phyloP scores from a whole-genome alignment of 2,113 vertebrate species.

The Hirundichthys speculiger region DNA sequence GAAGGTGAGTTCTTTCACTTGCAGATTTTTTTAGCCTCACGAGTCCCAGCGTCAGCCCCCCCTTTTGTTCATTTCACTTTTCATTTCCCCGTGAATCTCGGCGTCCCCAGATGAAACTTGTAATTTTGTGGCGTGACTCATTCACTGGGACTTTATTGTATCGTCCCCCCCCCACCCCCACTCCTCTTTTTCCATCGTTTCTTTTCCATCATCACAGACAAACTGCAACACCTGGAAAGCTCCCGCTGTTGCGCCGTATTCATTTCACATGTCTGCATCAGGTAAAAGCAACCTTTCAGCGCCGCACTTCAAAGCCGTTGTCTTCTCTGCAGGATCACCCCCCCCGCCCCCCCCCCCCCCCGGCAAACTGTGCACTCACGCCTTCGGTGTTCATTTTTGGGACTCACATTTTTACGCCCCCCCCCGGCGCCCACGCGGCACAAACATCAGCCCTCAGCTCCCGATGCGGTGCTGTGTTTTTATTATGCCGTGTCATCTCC shows the following conservation, averaged over 20 bases:
- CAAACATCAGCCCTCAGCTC: constrained; percentile 34
- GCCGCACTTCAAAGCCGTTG: constrained; percentile 55
- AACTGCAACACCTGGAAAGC: constrained; percentile 35
- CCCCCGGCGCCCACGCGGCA: constrained; percentile 1
- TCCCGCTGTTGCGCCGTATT: constrained; percentile 19
- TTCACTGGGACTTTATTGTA: constrained; percentile 41
- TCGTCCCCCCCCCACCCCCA: too few species aligned
- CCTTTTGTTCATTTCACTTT: constrained; percentile 35
- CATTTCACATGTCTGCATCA: constrained; percentile 54
- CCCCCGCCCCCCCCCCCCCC: too few species aligned
- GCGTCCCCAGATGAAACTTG: constrained; percentile 1
- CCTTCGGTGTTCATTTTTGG: not conserved
- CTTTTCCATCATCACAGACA: constrained; percentile 52
- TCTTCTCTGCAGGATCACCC: too few species aligned
- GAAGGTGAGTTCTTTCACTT: constrained; percentile 64
- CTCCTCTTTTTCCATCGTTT: constrained; percentile 48
- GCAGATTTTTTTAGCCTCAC: constrained; percentile 8
- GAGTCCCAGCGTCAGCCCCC: constrained; percentile 4
- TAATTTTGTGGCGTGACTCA: constrained; percentile 16
- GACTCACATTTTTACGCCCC: constrained; percentile 40
- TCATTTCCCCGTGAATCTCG: constrained; percentile 28
- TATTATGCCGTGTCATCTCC: constrained; percentile 26
- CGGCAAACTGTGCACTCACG: too few species aligned
- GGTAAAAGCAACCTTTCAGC: constrained; percentile 57
- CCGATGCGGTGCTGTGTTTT: constrained; percentile 29